Base-by-base conservation (phyloP, 1,140 invertebrate species). In the Hermetia illucens region DNA sequence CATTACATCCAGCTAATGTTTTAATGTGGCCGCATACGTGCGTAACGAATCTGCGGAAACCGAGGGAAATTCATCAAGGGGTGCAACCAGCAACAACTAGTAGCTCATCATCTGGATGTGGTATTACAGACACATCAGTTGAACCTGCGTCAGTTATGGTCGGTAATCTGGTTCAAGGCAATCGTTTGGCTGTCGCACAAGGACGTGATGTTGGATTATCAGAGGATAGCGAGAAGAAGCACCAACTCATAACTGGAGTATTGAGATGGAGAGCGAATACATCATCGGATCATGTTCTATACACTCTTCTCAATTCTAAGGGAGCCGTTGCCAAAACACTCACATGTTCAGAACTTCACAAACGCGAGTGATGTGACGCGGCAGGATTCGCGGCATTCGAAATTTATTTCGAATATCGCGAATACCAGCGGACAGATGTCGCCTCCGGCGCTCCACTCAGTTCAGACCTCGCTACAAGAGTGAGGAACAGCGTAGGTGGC, bases 11-110 rank as follows among this genome's bases (percentile, higher is more conserved):
- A 2, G 91, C 93, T 12, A 99, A 98, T 62, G 90, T 99, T 10
- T 68, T 98, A 3, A 92, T 99, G 76, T 98, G 95, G 66, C 96
- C 96, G 3, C 95, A 99, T 54, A 97, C 93, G n/a, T 98, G 94
- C 64, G 93, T 99, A 33, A 95, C 93, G n/a, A 99, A 99, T 69
- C 69, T 99, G 39, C 95, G 95, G 9, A 98, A 98, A 65, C 95
- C 95, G 5, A 73, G 95, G 42, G 94, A 98, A 69, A 74, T 92
- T 43, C 91, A 95, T 70, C 83, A 89, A 69, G 55, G 52, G 52
- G 55, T 58, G 50, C 58, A 55, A 60, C 50, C 48, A 43, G 47
- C 49, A 47, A 50, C 53, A 48, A 50, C 56, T 55, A 40, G 54
- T 55, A 52, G 53, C 49, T 55, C 51, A 46, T 55, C 53, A 52